Conservation (phyloP, 2,888 invertebrate species). For the Ophonus ardosiacus region DNA sequence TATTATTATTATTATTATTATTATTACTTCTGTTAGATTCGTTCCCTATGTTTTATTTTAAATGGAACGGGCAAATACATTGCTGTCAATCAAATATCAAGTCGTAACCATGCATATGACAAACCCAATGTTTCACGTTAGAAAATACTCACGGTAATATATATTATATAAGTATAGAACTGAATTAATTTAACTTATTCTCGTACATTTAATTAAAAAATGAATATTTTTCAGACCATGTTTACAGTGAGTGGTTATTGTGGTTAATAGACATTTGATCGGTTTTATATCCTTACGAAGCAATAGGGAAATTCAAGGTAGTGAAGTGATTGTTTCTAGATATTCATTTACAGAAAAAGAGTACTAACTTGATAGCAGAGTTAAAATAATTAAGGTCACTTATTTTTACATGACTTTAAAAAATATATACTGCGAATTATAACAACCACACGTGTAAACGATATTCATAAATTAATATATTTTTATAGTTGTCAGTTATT, state of each 20-base stretch:
- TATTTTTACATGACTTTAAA: neutral
- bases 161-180: too few species aligned
- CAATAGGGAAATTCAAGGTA: constrained; percentile 28
- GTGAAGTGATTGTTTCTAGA: constrained; percentile 15
- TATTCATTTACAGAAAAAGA: constrained; percentile 33
- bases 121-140: too few species aligned
- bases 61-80: too few species aligned
- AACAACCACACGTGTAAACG: neutral
- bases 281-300: constrained; percentile 30
- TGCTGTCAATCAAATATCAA: too few species aligned
- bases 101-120: too few species aligned
- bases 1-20: too few species aligned
- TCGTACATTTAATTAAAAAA: too few species aligned
- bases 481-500: too few species aligned
- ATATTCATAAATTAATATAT: neutral
- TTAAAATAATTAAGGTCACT: constrained; percentile 27
- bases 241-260: constrained; percentile 2
- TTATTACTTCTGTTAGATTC: too few species aligned
- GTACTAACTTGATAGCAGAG: constrained; percentile 5
- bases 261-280: constrained; percentile 39
- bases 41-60: too few species aligned
- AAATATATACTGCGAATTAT: neutral
- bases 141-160: too few species aligned
- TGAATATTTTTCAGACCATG: neutral
- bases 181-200: too few species aligned